phyloP scores from a whole-genome alignment of 2,797 vertebrate species.

The Lutjanus campechanus region DNA sequence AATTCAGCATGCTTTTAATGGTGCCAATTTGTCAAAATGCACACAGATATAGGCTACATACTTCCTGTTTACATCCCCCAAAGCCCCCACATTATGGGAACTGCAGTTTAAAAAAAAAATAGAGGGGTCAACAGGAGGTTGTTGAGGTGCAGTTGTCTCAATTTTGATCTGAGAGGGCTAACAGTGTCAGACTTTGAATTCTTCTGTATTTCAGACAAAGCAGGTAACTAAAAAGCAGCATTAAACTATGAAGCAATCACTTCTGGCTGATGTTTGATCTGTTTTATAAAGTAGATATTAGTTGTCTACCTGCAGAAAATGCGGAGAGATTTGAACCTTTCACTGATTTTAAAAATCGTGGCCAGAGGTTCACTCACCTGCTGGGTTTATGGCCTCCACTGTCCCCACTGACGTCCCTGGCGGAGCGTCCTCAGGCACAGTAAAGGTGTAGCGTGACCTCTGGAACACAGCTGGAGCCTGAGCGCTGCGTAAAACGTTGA shows the following conservation, averaged over 20 bases:
- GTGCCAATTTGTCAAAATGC: too few relatives aligned
- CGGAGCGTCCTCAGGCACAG: slow-evolving; percentile 87
- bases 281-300: background rate
- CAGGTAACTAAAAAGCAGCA: background rate
- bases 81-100: background rate
- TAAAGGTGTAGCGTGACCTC: slow-evolving; percentile 88
- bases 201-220: background rate
- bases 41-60: too few relatives aligned
- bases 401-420: slow-evolving; percentile 87
- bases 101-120: background rate
- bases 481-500: slow-evolving; percentile 86
- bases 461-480: slow-evolving; percentile 90
- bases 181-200: background rate
- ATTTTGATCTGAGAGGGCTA: background rate
- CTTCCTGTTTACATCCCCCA: background rate
- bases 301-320: background rate
- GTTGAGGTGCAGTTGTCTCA: background rate
- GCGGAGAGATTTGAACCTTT: background rate
- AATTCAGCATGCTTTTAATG: background rate
- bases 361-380: slow-evolving; percentile 83
- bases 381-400: slow-evolving; percentile 85
- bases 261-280: background rate
- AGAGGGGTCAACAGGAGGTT: background rate
- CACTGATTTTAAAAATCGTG: background rate
- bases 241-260: background rate